Base-by-base conservation (phyloP, 2,888 invertebrate species). In the Heliconius sara region DNA sequence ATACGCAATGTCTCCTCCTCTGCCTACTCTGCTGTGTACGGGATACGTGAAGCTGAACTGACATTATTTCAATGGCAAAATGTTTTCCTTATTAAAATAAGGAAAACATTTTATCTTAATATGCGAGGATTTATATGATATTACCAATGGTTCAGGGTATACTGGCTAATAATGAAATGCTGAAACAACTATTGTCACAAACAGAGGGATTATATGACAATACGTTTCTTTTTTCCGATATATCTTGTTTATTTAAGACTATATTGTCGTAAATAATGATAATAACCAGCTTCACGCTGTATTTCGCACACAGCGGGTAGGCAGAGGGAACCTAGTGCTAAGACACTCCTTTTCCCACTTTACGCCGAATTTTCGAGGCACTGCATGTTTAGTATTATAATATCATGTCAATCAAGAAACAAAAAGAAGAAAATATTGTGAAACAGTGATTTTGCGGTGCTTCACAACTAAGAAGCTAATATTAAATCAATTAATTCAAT, bases 111-210 rank as follows among this genome's bases (percentile, higher is more conserved):
- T 13, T 27, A 22, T 75, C 27, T 16, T 47, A 30, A 47, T n/a
- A 74, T 39, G 12, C 27, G 27, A 65, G 12, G 75, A 75, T 75
- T 39, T 47, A 65, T 19, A 25, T 27, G 27, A 66, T 75, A 30
- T 66, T 47, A 66, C 75, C 65, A 47, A 43, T 65, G 25, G 75
- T 27, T 75, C 65, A 27, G 47, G 6, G 1, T 75, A 65, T 30
- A 65, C 43, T 75, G 65, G 75, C 13, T 75, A 75, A 75, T 75
- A 75, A 75, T 16, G 39, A 75, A 75, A 65, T n/a, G 13, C 57
- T 66, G 25, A 27, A 66, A 75, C 70, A 75, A 65, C 63, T 27
- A 75, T 75, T 25, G 65, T 22, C 47, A 75, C 43, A 47, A 60
- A 27, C 25, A 74, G 74, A 19, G 65, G 75, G 43, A 75, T 65